Conservation (phyloP, 92 coral and sea anemone species). For the Epizoanthus rinbou region DNA sequence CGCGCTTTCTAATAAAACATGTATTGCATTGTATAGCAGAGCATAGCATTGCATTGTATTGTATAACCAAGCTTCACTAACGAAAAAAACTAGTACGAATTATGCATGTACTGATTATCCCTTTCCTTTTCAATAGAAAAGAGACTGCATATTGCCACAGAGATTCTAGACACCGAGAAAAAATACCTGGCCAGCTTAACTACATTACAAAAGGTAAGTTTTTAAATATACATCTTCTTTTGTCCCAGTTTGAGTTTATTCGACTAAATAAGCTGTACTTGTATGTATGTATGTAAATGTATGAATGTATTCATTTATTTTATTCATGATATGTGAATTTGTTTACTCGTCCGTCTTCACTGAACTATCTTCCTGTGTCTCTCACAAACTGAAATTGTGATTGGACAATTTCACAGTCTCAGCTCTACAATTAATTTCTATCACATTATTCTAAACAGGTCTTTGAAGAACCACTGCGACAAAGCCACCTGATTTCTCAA, state of each 20-base stretch:
- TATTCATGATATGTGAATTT: too few relatives aligned
- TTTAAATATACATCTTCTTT: too few relatives aligned
- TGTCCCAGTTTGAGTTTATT: too few relatives aligned
- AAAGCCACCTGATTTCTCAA: conserved; percentile 54
- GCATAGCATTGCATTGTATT: too few relatives aligned
- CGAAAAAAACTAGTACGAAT: background rate
- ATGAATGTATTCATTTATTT: too few relatives aligned
- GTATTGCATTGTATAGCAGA: too few relatives aligned
- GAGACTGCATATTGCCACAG: conserved; percentile 84
- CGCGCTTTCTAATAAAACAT: too few relatives aligned
- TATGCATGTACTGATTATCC: too few relatives aligned
- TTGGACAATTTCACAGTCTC: too few relatives aligned
- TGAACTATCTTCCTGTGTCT: background rate
- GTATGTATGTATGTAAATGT: too few relatives aligned
- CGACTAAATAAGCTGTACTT: too few relatives aligned
- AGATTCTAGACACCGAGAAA: conserved; percentile 94
- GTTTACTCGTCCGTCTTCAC: background rate
- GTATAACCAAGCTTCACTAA: background rate
- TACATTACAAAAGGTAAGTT: conserved; percentile 85
- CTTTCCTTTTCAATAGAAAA: conserved; percentile 61
- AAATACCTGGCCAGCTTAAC: conserved; percentile 85
- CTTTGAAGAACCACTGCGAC: conserved; percentile 86
- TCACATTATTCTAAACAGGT: conserved; percentile 52
- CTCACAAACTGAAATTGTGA: too few relatives aligned
- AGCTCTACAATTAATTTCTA: background rate